These are phyloP conservation scores for Mormyrus lacerda DNA, from an alignment of 2,113 vertebrate genomes.

Conservation along the genomic window DNA sequence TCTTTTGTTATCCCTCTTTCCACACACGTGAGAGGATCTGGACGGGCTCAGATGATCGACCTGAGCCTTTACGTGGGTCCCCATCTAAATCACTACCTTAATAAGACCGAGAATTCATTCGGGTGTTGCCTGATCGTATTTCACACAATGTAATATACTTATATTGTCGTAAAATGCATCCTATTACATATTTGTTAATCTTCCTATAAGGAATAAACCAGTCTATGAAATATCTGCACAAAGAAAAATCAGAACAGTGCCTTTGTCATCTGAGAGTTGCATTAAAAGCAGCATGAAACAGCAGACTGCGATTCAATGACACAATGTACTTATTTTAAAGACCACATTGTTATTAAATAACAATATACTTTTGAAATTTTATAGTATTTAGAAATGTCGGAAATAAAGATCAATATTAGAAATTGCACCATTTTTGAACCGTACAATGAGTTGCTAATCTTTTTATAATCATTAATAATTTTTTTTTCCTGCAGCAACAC, in stretches of 20 bases:
- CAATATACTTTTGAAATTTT: not conserved
- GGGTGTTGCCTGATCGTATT: not conserved
- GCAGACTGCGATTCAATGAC: not conserved
- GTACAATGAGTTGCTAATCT: no score
- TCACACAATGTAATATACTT: not conserved
- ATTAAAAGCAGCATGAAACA: not conserved
- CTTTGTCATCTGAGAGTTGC: not conserved
- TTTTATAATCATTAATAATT: not conserved
- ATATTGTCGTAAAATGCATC: not conserved
- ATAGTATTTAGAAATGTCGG: not conserved
- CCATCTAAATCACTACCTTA: not conserved
- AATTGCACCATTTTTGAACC: not conserved
- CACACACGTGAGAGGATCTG: not conserved
- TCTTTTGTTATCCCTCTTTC: conserved; percentile 8
- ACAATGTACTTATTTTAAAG: not conserved
- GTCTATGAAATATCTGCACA: not conserved
- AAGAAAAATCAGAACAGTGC: not conserved
- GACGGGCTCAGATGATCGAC: not conserved
- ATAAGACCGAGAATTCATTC: not conserved
- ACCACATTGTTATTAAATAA: not conserved
- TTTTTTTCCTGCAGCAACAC: not conserved
- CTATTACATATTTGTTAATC: not conserved
- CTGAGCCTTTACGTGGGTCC: not conserved
- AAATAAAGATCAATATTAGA: not conserved
- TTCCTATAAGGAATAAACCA: not conserved